These are phyloP conservation scores for Uria aalge DNA, from an alignment of 2,113 vertebrate species.

Conservation along the genomic window DNA sequence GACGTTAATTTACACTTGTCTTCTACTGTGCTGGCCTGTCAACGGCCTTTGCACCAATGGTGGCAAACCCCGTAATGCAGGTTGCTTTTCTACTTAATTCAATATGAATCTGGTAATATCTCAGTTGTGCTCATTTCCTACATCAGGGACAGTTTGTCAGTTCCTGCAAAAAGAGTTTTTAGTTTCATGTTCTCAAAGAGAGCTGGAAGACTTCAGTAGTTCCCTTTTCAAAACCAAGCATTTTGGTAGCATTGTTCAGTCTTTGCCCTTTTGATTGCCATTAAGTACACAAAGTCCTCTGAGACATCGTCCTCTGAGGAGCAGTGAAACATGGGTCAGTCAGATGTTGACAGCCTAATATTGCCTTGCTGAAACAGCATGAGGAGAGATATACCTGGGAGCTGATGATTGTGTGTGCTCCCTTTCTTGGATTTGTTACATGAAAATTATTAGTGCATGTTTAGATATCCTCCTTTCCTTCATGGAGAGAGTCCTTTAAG, in stretches of 20 bases:
- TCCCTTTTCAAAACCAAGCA: neutral
- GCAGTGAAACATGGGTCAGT: neutral
- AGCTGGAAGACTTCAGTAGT: neutral
- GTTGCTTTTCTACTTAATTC: neutral
- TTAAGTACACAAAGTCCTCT: neutral
- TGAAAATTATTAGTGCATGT: neutral
- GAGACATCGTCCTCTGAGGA: neutral
- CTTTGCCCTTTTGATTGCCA: constrained; percentile 18
- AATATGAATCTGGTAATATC: neutral
- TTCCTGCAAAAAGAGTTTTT: constrained; percentile 10
- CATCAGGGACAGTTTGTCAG: neutral
- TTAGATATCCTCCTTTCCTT: neutral
- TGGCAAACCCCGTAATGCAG: neutral
- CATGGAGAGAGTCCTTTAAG: neutral
- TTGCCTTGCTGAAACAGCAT: neutral
- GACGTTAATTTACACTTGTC: neutral
- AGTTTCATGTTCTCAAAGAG: neutral
- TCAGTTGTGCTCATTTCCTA: neutral
- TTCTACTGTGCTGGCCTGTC: neutral
- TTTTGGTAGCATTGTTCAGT: neutral
- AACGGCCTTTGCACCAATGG: neutral
- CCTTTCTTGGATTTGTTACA: neutral
- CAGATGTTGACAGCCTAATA: neutral
- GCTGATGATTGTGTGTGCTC: neutral
- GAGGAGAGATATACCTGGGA: neutral